Evolutionary conservation across 1,140 invertebrate genomes (phyloP), one percentile per base, ranked within the genome.

Genomic region (Augochlora pura): DNA sequence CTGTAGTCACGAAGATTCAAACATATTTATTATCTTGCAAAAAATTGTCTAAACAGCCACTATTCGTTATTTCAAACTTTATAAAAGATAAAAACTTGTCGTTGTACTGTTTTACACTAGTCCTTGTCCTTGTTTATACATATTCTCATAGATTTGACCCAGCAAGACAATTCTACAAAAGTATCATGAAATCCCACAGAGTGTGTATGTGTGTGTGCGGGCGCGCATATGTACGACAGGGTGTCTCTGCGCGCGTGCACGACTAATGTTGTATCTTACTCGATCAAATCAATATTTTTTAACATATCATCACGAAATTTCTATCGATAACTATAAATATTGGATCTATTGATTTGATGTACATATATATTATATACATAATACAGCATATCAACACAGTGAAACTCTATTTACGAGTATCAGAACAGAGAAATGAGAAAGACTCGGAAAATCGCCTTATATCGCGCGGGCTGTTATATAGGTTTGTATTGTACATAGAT

Each of bases 61-160:
- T 83, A 83, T 66, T 71, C 76, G 70, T 86, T 81, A 86, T 66
- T 81, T 59, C 77, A 62, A 77, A 78, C 46, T 75, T 86, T 86
- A 86, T 75, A 86, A 86, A 86, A 86, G 82, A 86, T 86, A 83
- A 86, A 86, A 86, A 86, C 76, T 83, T 83, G 84, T 86, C 85
- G 85, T 86, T 86, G 85, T 86, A 86, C 85, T 86, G 81, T 81
- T 86, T 52, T 62, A 65, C 67, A 59, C 76, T 71, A 42, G 76
- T 71, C 70, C 54, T 57, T 57, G 0, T 57, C 49, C 14, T 52
- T 52, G 42, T n/a, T 57, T 64, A 62, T 78, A 74, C 70, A 59
- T 52, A 67, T 42, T 62, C 72, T 52, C 64, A 59, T 66, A 49
- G 70, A 83, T 39, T 86, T 72, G 73, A 83, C 83, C 70, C 70